phyloP scores from a whole-genome alignment of 2,888 invertebrate species.

The Ophion ellenae region DNA sequence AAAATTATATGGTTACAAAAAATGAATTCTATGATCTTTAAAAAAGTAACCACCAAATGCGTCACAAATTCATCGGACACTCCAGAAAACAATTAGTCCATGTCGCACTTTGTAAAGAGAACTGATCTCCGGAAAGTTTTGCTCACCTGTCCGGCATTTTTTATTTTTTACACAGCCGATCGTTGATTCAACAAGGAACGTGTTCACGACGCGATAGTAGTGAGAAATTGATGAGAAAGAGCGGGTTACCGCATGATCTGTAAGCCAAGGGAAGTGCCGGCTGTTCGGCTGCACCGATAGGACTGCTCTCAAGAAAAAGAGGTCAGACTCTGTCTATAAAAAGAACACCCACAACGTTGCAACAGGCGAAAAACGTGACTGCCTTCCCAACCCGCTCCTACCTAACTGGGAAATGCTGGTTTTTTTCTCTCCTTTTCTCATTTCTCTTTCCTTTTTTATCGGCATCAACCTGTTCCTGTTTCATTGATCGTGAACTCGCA shows the following conservation, averaged over 20 bases:
- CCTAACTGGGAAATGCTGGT: slow-evolving; percentile 62
- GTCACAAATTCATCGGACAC: too few relatives aligned
- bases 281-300: slow-evolving; percentile 52
- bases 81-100: too few relatives aligned
- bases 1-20: too few relatives aligned
- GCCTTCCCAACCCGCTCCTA: slow-evolving; percentile 67
- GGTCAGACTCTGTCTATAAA: slow-evolving; percentile 82
- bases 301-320: slow-evolving; percentile 72
- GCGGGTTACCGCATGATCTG: neutral
- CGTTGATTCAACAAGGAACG: neutral
- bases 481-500: slow-evolving; percentile 62
- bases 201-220: neutral
- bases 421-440: neutral
- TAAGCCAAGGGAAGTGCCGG: slow-evolving; percentile 40
- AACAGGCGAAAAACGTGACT: slow-evolving; percentile 57
- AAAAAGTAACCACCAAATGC: too few relatives aligned
- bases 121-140: neutral
- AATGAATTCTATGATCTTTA: too few relatives aligned
- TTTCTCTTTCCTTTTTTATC: slow-evolving; percentile 18
- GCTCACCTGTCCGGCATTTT: slow-evolving; percentile 78
- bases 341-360: slow-evolving; percentile 79
- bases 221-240: too few relatives aligned
- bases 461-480: slow-evolving; percentile 66
- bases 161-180: slow-evolving; percentile 11
- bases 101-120: neutral